These are phyloP conservation scores for Gorilla gorilla DNA, from an alignment of 2,113 vertebrate species.

Conservation along the genomic window DNA sequence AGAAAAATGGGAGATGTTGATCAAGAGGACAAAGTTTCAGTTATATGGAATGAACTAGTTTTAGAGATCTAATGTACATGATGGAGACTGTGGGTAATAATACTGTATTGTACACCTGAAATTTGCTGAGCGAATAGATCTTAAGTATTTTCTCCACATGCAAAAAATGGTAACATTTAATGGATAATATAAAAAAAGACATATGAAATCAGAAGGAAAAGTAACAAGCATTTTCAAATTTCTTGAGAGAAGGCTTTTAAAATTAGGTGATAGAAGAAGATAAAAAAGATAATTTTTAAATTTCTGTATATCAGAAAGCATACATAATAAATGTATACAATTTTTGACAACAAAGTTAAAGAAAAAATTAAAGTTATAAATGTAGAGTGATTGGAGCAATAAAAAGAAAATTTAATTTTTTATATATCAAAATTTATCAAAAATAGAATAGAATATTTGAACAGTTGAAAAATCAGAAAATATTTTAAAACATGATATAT, in stretches of 20 bases:
- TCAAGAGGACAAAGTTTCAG: neutral
- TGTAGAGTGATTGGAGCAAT: neutral
- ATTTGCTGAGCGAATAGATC: neutral
- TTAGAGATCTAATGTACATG: neutral
- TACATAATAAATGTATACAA: neutral
- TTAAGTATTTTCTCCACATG: neutral
- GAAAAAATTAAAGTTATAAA: neutral
- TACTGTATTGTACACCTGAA: neutral
- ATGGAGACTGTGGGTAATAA: neutral
- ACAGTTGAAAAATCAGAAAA: neutral
- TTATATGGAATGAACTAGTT: neutral
- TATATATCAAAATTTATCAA: neutral
- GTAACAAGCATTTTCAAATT: conserved; percentile 6
- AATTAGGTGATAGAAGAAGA: neutral
- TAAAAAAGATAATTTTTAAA: neutral
- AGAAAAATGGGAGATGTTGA: neutral
- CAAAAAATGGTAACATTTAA: neutral
- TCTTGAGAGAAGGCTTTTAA: neutral
- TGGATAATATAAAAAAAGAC: neutral
- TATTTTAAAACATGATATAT: neutral
- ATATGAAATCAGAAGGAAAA: neutral
- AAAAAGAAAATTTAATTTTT: neutral
- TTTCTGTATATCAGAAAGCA: neutral
- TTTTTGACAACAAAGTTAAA: neutral
- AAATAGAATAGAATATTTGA: neutral